Percentiles rank a stretch among this genome's conserved stretches.
phyloP scores from a whole-genome alignment of 1,140 invertebrate genomes.

The Euura saliciscinereae region DNA sequence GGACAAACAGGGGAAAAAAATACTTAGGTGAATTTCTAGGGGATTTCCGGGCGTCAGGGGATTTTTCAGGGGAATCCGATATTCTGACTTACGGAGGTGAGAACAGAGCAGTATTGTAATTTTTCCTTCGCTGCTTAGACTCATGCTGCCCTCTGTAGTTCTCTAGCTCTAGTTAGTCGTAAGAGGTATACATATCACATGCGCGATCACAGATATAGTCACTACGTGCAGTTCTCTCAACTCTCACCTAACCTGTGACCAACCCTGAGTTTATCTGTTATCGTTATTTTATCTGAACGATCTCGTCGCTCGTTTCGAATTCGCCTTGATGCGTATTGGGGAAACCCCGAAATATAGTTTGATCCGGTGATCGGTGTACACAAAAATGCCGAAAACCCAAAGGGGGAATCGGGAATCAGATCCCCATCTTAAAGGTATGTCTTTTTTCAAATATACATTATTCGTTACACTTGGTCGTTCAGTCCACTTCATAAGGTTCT shows the following conservation, averaged over 20 bases:
- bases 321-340: neutral
- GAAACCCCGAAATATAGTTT: neutral
- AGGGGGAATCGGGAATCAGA: constrained; percentile 12
- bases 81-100: neutral
- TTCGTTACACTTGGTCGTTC: neutral
- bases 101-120: neutral
- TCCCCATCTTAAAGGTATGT: constrained; percentile 16
- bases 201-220: neutral
- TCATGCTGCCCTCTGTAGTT: neutral
- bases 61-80: neutral
- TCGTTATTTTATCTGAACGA: neutral
- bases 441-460: constrained; percentile 1
- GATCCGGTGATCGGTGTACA: neutral
- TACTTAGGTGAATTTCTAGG: no score
- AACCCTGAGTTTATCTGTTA: neutral
- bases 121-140: neutral
- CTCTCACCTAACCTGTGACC: neutral
- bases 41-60: neutral
- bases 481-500: neutral
- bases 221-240: neutral
- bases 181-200: neutral
- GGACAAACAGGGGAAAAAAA: no score
- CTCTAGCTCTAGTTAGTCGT: neutral
- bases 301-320: neutral
- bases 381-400: constrained; percentile 14